Evolutionary conservation across 1,140 invertebrate species (phyloP).

Genomic region (Neodiprion pinetum): DNA sequence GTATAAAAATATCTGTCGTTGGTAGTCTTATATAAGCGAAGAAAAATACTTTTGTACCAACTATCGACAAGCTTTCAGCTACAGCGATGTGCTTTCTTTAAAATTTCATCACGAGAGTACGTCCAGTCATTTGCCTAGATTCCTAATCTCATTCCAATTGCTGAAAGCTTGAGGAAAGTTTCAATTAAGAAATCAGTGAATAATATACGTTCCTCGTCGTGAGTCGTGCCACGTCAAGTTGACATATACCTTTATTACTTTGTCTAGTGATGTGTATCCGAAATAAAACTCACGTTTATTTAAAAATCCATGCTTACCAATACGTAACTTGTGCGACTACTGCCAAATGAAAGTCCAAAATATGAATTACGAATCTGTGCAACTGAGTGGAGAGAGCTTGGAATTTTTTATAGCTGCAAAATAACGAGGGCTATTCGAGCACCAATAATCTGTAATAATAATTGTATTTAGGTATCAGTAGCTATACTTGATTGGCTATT

Average conservation of each 20-base stretch:
- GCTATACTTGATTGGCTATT: no score
- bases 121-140: background rate
- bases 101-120: background rate
- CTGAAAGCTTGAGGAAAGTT: background rate
- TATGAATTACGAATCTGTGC: background rate
- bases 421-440: background rate
- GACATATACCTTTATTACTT: background rate
- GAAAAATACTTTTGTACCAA: slow-evolving; percentile 5
- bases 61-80: background rate
- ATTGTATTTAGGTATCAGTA: no score
- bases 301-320: no score
- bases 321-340: background rate
- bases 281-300: background rate
- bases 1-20: slow-evolving; percentile 1
- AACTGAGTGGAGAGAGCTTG: background rate
- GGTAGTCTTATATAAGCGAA: background rate
- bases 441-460: no score
- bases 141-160: background rate
- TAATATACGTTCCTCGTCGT: background rate
- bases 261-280: background rate
- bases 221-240: background rate
- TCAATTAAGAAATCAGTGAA: background rate
- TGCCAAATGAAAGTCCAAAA: background rate
- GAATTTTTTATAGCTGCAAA: background rate
- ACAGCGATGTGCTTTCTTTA: background rate